A percentile compares a stretch with the other conserved stretches of the same genome.
Conservation (phyloP, 2,797 vertebrate genomes). For the Nyctibius grandis region DNA sequence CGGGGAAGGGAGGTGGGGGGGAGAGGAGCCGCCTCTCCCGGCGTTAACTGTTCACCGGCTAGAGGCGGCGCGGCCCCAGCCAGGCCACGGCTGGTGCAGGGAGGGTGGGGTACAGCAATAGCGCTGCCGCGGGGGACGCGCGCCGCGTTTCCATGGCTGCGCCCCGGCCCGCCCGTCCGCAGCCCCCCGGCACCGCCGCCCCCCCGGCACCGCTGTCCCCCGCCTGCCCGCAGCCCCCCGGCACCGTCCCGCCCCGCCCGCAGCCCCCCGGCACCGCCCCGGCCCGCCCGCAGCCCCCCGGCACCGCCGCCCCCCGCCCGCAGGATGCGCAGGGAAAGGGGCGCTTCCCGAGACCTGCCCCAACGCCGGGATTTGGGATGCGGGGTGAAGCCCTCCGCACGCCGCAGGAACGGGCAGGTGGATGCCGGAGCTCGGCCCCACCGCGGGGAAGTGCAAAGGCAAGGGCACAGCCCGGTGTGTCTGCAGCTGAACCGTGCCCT, state of each 20-base stretch:
- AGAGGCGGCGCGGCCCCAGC: background rate
- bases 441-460: accelerated
- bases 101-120: background rate
- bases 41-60: constrained; percentile 13
- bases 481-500: background rate
- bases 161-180: background rate
- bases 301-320: background rate
- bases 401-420: background rate
- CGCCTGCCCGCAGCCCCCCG: background rate
- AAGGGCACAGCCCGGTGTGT: background rate
- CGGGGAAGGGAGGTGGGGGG: background rate
- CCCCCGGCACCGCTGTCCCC: background rate
- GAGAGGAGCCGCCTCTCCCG: constrained; percentile 1
- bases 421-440: background rate
- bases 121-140: constrained; percentile 35
- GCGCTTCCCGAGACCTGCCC: background rate
- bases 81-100: background rate
- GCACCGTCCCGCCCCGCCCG: background rate
- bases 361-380: background rate
- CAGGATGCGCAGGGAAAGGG: background rate
- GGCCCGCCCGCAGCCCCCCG: background rate
- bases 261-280: background rate
- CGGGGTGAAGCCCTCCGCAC: background rate
- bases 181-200: background rate
- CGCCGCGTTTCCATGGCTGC: constrained; percentile 59